phyloP scores from a whole-genome alignment of 2,888 invertebrate genomes.

The Branchellion lobata region DNA sequence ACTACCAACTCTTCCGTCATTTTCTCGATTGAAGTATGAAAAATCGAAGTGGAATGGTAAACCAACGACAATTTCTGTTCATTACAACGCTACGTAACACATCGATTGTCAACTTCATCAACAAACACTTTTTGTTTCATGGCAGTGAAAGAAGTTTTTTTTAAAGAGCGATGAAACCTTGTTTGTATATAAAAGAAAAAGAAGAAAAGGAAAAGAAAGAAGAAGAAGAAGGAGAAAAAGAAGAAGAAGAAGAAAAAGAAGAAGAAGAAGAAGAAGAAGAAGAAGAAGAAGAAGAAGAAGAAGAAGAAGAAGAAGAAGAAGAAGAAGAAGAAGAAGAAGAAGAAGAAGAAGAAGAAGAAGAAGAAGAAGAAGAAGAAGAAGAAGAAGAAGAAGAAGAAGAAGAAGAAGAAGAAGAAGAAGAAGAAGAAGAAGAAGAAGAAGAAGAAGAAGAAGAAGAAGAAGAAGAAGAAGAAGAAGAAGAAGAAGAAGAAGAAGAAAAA shows the following conservation, averaged over 20 bases:
- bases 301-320: too few relatives aligned
- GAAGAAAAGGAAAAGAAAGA: background rate
- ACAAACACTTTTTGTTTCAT: too few relatives aligned
- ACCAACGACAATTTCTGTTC: too few relatives aligned
- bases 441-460: background rate
- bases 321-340: too few relatives aligned
- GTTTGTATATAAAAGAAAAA: background rate
- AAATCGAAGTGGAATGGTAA: too few relatives aligned
- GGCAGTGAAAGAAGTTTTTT: too few relatives aligned
- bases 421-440: background rate
- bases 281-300: background rate
- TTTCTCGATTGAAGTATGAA: too few relatives aligned
- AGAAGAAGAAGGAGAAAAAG: background rate
- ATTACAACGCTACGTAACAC: too few relatives aligned
- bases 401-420: constrained; percentile 3
- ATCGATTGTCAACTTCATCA: too few relatives aligned
- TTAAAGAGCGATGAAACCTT: too few relatives aligned
- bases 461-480: constrained; percentile 1
- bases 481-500: constrained; percentile 3
- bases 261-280: background rate
- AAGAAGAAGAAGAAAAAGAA: background rate
- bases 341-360: too few relatives aligned
- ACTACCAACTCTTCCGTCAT: too few relatives aligned
- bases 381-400: constrained; percentile 7
- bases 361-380: constrained; percentile 1